A percentile compares a stretch with the other conserved stretches of the same genome.
phyloP scores from a whole-genome alignment of 1,140 invertebrate genomes.

The Dryas iulia region DNA sequence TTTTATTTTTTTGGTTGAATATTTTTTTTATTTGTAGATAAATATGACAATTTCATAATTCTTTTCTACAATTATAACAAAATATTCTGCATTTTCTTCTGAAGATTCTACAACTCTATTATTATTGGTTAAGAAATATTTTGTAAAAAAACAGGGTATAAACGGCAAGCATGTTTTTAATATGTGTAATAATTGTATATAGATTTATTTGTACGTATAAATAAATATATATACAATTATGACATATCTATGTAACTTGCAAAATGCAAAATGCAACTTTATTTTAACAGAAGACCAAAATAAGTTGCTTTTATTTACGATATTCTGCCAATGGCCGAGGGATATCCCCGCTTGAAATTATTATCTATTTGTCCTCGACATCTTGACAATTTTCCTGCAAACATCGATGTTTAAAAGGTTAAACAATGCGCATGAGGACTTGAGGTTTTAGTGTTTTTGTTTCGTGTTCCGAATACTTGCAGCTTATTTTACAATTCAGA shows the following conservation, averaged over 20 bases:
- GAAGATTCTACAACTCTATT: too few species aligned
- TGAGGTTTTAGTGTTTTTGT: conserved; percentile 4
- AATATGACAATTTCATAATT: neutral
- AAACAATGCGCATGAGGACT: neutral
- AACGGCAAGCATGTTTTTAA: too few species aligned
- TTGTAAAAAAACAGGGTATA: too few species aligned
- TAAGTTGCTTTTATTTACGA: neutral
- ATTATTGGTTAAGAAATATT: too few species aligned
- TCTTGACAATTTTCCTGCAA: conserved; percentile 6
- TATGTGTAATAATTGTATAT: too few species aligned
- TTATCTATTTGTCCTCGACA: neutral
- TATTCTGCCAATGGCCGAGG: neutral
- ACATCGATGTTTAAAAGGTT: neutral
- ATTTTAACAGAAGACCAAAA: too few species aligned
- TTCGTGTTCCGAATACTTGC: conserved; percentile 7
- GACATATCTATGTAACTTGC: too few species aligned
- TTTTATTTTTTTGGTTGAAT: neutral
- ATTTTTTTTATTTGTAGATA: neutral
- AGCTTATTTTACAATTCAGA: neutral
- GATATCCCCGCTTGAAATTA: neutral
- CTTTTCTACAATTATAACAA: neutral
- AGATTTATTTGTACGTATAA: too few species aligned
- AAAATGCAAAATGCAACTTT: too few species aligned
- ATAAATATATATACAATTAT: too few species aligned
- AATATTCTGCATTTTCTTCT: too few species aligned